phyloP scores from a whole-genome alignment of 1,140 invertebrate species.

The Rhynchophorus ferrugineus region DNA sequence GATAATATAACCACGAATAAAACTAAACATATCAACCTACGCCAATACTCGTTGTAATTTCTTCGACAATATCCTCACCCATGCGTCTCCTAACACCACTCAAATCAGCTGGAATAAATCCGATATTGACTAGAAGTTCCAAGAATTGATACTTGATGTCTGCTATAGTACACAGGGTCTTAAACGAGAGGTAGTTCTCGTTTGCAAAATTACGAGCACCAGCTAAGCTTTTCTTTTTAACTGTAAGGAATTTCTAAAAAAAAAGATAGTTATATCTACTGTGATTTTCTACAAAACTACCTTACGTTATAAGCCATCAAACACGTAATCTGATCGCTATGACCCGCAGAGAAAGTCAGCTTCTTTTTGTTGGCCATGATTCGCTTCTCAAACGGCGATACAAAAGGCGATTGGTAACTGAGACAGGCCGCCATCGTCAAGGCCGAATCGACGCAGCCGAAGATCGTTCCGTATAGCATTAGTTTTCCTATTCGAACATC shows the following conservation, averaged over 20 bases:
- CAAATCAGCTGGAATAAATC: constrained; percentile 62
- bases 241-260: constrained; percentile 64
- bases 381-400: constrained; percentile 66
- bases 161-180: constrained; percentile 62
- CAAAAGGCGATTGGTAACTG: constrained; percentile 77
- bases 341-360: constrained; percentile 59
- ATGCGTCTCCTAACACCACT: constrained; percentile 43
- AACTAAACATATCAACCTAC: constrained; percentile 3
- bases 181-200: constrained; percentile 67
- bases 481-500: constrained; percentile 80
- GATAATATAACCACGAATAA: constrained; percentile 9
- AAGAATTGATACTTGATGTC: constrained; percentile 79
- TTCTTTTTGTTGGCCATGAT: constrained; percentile 64
- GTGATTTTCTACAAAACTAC: neutral
- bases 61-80: constrained; percentile 58
- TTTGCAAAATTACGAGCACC: constrained; percentile 60
- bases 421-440: constrained; percentile 87
- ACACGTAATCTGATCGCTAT: constrained; percentile 76
- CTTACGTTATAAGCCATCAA: constrained; percentile 68
- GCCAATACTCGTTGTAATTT: constrained; percentile 45
- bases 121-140: constrained; percentile 72
- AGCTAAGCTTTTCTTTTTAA: constrained; percentile 47
- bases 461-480: constrained; percentile 83
- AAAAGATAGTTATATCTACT: constrained; percentile 4
- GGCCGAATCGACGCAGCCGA: constrained; percentile 89